phyloP scores from a whole-genome alignment of 2,113 vertebrate genomes.

The Cephalopterus ornatus region DNA sequence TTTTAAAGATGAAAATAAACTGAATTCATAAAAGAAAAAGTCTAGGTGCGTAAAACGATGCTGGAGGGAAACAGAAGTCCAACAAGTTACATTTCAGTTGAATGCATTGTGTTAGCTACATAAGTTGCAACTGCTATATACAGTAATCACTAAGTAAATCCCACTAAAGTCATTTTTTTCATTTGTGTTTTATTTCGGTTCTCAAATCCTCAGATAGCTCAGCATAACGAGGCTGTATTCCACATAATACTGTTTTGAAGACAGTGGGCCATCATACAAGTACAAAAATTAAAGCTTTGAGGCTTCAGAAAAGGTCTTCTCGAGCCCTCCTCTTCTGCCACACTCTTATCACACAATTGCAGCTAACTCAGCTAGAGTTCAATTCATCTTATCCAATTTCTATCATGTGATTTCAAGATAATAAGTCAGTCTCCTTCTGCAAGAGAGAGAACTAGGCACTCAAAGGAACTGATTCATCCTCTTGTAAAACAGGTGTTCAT shows the following conservation, averaged over 20 bases:
- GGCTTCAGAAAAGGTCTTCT: neutral
- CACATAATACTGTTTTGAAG: neutral
- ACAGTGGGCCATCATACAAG: neutral
- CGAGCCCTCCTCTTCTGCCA: neutral
- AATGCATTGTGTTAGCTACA: rapidly evolving
- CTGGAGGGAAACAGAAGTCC: neutral
- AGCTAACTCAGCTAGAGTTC: neutral
- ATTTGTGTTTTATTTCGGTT: neutral
- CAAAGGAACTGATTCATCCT: neutral
- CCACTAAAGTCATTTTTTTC: neutral
- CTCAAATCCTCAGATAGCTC: neutral
- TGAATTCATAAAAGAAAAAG: neutral
- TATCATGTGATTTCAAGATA: neutral
- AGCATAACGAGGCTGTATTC: neutral
- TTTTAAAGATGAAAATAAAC: neutral
- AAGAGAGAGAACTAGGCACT: neutral
- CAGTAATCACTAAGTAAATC: neutral
- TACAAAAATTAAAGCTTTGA: neutral
- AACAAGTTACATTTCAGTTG: neutral
- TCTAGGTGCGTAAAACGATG: neutral
- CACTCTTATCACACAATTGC: neutral
- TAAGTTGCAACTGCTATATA: neutral
- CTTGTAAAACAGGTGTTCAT: neutral
- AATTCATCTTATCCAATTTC: neutral
- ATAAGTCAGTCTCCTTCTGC: neutral